A percentile compares a stretch with the other conserved stretches of the same genome.
Conservation (phyloP, 2,797 vertebrate species). For the Champsocephalus esox region DNA sequence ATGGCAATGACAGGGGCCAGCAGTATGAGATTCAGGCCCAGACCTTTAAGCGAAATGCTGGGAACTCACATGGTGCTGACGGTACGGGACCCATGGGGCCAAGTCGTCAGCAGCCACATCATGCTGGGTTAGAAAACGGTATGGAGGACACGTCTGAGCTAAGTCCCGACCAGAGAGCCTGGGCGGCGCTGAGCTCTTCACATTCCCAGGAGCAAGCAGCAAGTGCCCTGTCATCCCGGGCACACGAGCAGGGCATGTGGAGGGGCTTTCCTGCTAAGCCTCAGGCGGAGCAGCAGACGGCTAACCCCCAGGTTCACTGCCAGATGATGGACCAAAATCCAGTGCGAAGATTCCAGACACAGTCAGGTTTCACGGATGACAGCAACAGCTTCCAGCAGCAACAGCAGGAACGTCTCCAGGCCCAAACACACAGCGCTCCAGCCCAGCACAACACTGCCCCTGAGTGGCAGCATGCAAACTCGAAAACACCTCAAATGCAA, state of each 20-base stretch:
- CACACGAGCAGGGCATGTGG: conserved; percentile 82
- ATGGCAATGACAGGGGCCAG: conserved; percentile 73
- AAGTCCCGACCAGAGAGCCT: conserved; percentile 81
- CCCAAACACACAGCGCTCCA: conserved; percentile 77
- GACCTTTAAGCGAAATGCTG: conserved; percentile 76
- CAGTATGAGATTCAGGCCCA: conserved; percentile 77
- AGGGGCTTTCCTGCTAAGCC: conserved; percentile 80
- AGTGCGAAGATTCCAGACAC: conserved; percentile 80
- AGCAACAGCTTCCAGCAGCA: conserved; percentile 79
- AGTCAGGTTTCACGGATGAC: conserved; percentile 76
- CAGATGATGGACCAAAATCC: conserved; percentile 83
- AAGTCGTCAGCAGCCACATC: conserved; percentile 58
- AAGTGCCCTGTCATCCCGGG: conserved; percentile 58
- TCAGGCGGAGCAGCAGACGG: conserved; percentile 77
- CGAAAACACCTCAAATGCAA: conserved; percentile 78
- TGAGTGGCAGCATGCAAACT: conserved; percentile 85
- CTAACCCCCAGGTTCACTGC: conserved; percentile 77
- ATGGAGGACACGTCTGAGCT: conserved; percentile 74
- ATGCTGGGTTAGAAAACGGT: conserved; percentile 66
- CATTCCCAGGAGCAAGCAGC: conserved; percentile 75
- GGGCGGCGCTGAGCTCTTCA: conserved; percentile 88
- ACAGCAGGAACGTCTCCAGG: conserved; percentile 79
- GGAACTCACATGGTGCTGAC: conserved; percentile 69
- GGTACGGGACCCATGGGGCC: conserved; percentile 51
- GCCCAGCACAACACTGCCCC: conserved; percentile 78